Conservation (phyloP, 2,888 invertebrate genomes). For the Aromia moschata region DNA sequence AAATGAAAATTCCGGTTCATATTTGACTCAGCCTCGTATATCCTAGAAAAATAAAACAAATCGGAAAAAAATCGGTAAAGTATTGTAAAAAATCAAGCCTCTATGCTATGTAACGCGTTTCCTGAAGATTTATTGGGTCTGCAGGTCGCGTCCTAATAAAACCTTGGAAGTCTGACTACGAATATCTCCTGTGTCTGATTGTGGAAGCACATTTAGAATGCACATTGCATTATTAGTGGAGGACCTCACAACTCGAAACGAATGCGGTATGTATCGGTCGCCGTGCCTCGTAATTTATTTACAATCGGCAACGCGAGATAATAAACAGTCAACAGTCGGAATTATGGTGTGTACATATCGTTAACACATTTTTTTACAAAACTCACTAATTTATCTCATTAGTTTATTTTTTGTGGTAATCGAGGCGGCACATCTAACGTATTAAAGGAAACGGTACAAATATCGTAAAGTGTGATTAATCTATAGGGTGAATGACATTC, state of each 20-base stretch:
- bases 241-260: conserved; percentile 51
- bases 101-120: too few species aligned
- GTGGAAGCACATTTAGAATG: conserved; percentile 50
- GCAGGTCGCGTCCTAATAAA: conserved; percentile 52
- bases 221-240: conserved; percentile 48
- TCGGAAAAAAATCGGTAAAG: too few species aligned
- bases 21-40: too few species aligned
- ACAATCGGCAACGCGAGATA: conserved; percentile 27
- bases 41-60: too few species aligned
- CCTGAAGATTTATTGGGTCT: conserved; percentile 52
- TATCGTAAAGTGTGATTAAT: too few species aligned
- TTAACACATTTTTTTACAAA: background rate
- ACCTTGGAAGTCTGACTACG: conserved; percentile 40
- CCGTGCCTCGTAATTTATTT: conserved; percentile 34
- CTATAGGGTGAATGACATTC: too few species aligned
- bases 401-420: too few species aligned
- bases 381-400: too few species aligned
- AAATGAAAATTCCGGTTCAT: too few species aligned
- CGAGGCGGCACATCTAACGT: too few species aligned
- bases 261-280: conserved; percentile 41
- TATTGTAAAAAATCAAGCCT: too few species aligned
- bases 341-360: background rate
- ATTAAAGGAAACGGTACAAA: too few species aligned
- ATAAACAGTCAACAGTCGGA: conserved; percentile 21
- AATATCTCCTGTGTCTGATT: conserved; percentile 40